Conservation (phyloP, 2,888 invertebrate genomes). For the Anorthoa munda region DNA sequence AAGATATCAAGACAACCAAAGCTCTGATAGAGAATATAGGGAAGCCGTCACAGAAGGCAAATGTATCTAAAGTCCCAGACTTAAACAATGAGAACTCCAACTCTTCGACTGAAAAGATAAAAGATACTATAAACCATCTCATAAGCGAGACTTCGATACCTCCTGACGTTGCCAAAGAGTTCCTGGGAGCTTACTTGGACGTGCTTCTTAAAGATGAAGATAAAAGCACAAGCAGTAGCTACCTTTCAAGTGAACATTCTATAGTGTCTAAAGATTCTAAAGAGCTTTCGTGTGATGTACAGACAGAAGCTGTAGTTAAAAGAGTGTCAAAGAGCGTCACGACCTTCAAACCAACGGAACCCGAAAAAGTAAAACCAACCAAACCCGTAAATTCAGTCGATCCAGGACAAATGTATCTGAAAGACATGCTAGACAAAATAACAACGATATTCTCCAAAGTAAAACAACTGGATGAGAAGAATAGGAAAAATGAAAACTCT, state of each 20-base stretch:
- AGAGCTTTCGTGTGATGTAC: slow-evolving; percentile 73
- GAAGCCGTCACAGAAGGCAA: slow-evolving; percentile 65
- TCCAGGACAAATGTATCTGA: slow-evolving; percentile 77
- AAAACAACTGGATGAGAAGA: slow-evolving; percentile 60
- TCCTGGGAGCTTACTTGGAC: slow-evolving; percentile 80
- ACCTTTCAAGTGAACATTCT: slow-evolving; percentile 71
- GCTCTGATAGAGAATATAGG: slow-evolving; percentile 79
- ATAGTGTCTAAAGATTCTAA: slow-evolving; percentile 45
- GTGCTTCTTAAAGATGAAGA: slow-evolving; percentile 73
- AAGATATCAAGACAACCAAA: slow-evolving; percentile 82
- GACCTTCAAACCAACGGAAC: slow-evolving; percentile 61
- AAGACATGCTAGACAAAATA: slow-evolving; percentile 81
- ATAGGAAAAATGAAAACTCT: slow-evolving; percentile 42
- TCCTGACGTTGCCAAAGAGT: slow-evolving; percentile 79
- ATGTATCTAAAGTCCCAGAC: slow-evolving; percentile 50
- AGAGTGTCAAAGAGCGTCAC: slow-evolving; percentile 77
- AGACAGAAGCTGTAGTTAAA: slow-evolving; percentile 77
- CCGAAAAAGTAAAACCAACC: slow-evolving; percentile 41
- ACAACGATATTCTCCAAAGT: slow-evolving; percentile 77
- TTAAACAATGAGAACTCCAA: slow-evolving; percentile 68
- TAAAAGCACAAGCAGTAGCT: slow-evolving; percentile 69
- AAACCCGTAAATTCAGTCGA: slow-evolving; percentile 65
- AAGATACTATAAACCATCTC: slow-evolving; percentile 81
- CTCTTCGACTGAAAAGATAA: slow-evolving; percentile 80
- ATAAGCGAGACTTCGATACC: slow-evolving; percentile 80